Base-by-base conservation (phyloP, 1,140 invertebrate genomes). In the Rhagoletis zephyria region DNA sequence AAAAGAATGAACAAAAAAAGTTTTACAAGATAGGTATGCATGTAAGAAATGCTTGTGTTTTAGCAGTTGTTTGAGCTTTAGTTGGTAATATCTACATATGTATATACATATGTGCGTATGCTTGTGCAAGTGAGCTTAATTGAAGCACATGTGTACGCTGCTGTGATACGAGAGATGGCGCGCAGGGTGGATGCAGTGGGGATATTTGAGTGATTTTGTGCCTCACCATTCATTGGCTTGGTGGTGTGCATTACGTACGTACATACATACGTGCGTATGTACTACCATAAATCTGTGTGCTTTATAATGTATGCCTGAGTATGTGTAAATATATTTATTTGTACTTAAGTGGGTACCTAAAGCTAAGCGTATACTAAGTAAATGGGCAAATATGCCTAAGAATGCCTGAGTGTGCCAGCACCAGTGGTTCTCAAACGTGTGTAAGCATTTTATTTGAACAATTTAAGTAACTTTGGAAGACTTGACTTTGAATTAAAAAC, bases 301-400 rank as follows among this genome's bases (percentile, higher is more conserved):
- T 9, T 81, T 30, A 30, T 30, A 30, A 30, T 30, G 7, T 81
- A 10, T 81, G 19, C 48, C 0, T 51, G n/a, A 63, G n/a, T 63
- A 48, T 81, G n/a, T 81, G 48, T 81, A 81, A 56, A 56, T 56
- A 81, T 81, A 59, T 51, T 56, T 56, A 81, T 56, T 81, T 81
- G 74, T 56, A 48, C 42, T 74, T 74, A 30, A 81, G 74, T 59
- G 19, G 51, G 45, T 81, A 81, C 48, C 48, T n/a, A 81, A 81
- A 81, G 74, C 48, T 81, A 81, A 81, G 45, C 74, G 48, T 81
- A 81, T 30, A 51, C 74, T 81, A 81, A 81, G 74, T 81, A 81
- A 56, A 51, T 81, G 9, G 51, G 74, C 48, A 81, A 81, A 81
- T 81, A 81, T 81, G 74, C 45, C 9, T 81, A 12, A 81, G 74